Evolutionary conservation across 2,888 invertebrate genomes (phyloP).

Genomic region (Polydrusus cervinus): DNA sequence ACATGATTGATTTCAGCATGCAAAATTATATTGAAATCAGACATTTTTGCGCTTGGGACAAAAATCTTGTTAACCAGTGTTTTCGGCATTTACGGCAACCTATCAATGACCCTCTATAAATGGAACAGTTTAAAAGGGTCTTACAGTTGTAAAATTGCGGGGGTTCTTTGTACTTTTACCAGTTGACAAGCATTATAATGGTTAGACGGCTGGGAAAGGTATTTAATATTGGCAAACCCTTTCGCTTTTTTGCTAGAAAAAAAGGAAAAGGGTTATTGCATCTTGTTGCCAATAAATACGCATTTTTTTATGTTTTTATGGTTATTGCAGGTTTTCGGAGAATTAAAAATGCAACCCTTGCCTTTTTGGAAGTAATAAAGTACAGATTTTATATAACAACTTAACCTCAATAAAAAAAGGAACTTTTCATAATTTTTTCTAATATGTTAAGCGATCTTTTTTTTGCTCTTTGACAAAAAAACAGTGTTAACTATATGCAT

Average conservation of each 20-base stretch:
- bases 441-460: too few species aligned
- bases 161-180: slow-evolving; percentile 29
- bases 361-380: slow-evolving; percentile 5
- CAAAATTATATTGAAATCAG: too few species aligned
- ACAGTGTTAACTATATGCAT: too few species aligned
- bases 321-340: slow-evolving; percentile 14
- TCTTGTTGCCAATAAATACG: slow-evolving; percentile 41
- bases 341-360: slow-evolving; percentile 25
- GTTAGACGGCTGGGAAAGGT: neutral
- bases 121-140: slow-evolving; percentile 21
- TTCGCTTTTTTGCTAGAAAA: slow-evolving; percentile 37
- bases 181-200: slow-evolving; percentile 25
- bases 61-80: too few species aligned
- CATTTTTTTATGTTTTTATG: slow-evolving; percentile 29
- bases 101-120: slow-evolving; percentile 34
- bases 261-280: slow-evolving; percentile 40
- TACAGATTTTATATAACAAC: neutral
- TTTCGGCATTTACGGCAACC: slow-evolving; percentile 21
- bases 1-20: too few species aligned
- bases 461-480: too few species aligned
- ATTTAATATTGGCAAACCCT: slow-evolving; percentile 41
- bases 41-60: too few species aligned
- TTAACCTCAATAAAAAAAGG: neutral
- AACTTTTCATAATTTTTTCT: too few species aligned
- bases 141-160: slow-evolving; percentile 45